Evolutionary conservation across 2,113 vertebrate species (phyloP), one percentile per base, ranked within the genome.

Genomic region (Oncorhynchus keta): DNA sequence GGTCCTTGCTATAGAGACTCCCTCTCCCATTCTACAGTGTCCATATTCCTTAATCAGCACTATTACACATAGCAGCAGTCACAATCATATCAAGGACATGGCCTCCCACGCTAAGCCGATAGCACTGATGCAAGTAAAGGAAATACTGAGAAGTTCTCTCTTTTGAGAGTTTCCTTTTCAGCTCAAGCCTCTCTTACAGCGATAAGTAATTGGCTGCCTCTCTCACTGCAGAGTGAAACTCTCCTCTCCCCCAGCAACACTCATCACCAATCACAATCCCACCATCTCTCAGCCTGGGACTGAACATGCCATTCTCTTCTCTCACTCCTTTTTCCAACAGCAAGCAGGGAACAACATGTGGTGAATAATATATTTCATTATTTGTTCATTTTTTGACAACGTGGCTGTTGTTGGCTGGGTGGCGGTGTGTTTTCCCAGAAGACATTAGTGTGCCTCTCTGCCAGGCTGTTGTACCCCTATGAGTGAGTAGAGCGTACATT

Each of bases 371-470:
- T 18, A 55, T 55, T 55, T 55, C 5, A 18, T 55, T 55, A 55
- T 85, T 88, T 92, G 78, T 90, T 88, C 87, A 61, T 48, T 69
- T 55, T 75, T 76, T 61, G 76, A 45, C 74, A 62, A 70, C 72
- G 70, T 65, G 39, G 74, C 77, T 78, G 72, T 78, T 87, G 76
- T 80, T 89, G 88, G 86, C 85, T 83, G 68, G 74, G 81, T 45
- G 39, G 39, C 39, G 12, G 39, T 11, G 39, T 12, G 39, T 11
- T 45, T 12, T 45, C 39, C 39, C 39, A 45, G 39, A 45, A 11
- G 9, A 45, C 39, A 39, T 39, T 39, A 84, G 80, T 83, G 26
- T 78, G 91, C 78, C 83, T 92, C 90, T 90, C 85, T 89, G 88
- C 85, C 81, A 83, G 74, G 73, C 22, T 26, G 73, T 22, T 22